phyloP scores from a whole-genome alignment of 2,888 invertebrate species.

The Erebia epiphron region DNA sequence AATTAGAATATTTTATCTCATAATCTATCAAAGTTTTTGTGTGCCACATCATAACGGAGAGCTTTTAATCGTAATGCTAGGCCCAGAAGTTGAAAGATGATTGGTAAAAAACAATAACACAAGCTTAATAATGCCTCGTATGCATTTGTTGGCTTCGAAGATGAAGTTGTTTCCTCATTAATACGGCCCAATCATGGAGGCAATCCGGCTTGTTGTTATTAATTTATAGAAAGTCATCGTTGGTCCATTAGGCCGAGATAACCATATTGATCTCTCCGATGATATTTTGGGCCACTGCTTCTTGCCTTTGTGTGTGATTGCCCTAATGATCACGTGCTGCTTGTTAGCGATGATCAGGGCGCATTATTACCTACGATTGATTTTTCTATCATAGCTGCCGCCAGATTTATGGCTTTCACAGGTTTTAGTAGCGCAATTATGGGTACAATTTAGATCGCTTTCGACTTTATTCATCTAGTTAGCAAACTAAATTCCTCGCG shows the following conservation, averaged over 20 bases:
- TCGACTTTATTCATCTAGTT: constrained; percentile 45
- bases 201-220: constrained; percentile 73
- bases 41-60: constrained; percentile 15
- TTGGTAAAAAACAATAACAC: constrained; percentile 52
- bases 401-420: constrained; percentile 73
- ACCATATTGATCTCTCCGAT: constrained; percentile 73
- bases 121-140: constrained; percentile 58
- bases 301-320: constrained; percentile 65
- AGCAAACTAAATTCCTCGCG: constrained; percentile 24
- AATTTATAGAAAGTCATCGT: constrained; percentile 83
- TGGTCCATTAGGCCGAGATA: constrained; percentile 72
- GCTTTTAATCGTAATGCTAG: constrained; percentile 33
- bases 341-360: constrained; percentile 74
- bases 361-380: constrained; percentile 66
- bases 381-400: constrained; percentile 60
- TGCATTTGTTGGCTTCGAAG: constrained; percentile 57
- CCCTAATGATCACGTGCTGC: constrained; percentile 77
- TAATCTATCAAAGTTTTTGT: constrained; percentile 18
- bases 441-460: constrained; percentile 55
- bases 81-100: constrained; percentile 53
- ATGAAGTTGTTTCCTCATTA: constrained; percentile 79
- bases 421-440: constrained; percentile 68
- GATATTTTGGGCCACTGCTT: constrained; percentile 64
- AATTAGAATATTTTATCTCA: constrained; percentile 20
- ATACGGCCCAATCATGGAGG: constrained; percentile 68